Conservation (phyloP, 2,888 invertebrate genomes). For the Eulithis prunata region DNA sequence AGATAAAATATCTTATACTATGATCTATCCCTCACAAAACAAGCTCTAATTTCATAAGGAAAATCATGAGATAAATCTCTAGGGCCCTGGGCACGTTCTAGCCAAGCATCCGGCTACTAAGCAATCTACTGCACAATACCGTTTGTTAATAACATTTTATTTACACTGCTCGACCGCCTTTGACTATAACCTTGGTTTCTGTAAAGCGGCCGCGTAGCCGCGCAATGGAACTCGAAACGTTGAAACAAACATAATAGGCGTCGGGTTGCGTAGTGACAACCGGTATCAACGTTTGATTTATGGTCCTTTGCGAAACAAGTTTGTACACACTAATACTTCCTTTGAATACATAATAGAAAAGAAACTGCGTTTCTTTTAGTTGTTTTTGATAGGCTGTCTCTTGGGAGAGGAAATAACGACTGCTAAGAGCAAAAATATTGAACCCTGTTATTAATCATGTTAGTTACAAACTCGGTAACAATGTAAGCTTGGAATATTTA, state of each 20-base stretch:
- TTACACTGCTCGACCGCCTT: too few species aligned
- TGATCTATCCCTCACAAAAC: not conserved
- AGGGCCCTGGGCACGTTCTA: constrained; percentile 13
- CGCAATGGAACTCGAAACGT: too few species aligned
- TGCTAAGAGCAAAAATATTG: not conserved
- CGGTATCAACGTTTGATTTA: constrained; percentile 22
- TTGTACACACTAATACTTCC: constrained; percentile 6
- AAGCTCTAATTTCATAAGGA: constrained; percentile 5
- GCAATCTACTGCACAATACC: too few species aligned
- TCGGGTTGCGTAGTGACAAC: not conserved
- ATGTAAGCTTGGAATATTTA: too few species aligned
- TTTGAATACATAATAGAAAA: constrained; percentile 9
- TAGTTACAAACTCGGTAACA: too few species aligned
- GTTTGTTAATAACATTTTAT: too few species aligned
- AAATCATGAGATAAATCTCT: constrained; percentile 12
- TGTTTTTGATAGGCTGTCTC: constrained; percentile 2
- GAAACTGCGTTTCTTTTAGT: not conserved
- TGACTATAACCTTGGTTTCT: too few species aligned
- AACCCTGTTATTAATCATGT: too few species aligned
- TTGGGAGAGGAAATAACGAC: not conserved
- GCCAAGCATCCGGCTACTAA: constrained; percentile 14
- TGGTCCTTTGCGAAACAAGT: constrained; percentile 6
- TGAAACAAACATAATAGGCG: too few species aligned
- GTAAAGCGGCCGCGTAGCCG: too few species aligned
- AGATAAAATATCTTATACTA: too few species aligned